A percentile compares a stretch with the other conserved stretches of the same genome.
Evolutionary conservation across 2,797 vertebrate genomes (phyloP).

Genomic region (Florisuga fusca): DNA sequence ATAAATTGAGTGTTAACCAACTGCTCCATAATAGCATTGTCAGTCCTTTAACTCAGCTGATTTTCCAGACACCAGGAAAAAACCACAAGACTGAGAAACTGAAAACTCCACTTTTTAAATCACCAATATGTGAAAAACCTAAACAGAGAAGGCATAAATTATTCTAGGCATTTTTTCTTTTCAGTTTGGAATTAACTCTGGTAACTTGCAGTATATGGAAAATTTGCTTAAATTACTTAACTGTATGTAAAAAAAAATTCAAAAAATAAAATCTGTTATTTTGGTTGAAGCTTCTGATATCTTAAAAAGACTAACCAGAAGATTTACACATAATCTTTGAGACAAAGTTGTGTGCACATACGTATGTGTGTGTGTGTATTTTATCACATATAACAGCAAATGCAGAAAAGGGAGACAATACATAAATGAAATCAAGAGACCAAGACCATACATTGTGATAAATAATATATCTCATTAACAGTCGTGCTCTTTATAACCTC

Average conservation of each 20-base stretch:
- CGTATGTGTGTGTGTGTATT: too few relatives aligned
- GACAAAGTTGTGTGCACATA: rapidly evolving
- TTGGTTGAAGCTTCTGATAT: not conserved
- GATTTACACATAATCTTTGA: not conserved
- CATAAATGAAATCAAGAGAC: not conserved
- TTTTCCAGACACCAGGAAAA: not conserved
- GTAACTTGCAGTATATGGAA: not conserved
- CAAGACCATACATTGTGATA: not conserved
- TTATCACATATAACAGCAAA: not conserved
- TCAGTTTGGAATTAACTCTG: not conserved
- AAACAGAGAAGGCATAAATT: not conserved
- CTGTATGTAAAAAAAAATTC: not conserved
- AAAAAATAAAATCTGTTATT: not conserved
- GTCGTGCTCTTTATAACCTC: not conserved
- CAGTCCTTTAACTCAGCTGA: not conserved
- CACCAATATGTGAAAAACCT: not conserved
- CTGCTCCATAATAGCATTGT: not conserved
- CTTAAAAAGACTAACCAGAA: not conserved
- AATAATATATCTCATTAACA: not conserved
- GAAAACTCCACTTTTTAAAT: not conserved
- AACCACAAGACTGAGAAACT: rapidly evolving
- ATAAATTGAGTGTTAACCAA: not conserved
- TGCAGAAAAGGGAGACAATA: not conserved
- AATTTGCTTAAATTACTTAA: not conserved
- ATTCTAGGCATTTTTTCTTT: not conserved